phyloP scores from a whole-genome alignment of 2,113 vertebrate species.

The Cariama cristata region DNA sequence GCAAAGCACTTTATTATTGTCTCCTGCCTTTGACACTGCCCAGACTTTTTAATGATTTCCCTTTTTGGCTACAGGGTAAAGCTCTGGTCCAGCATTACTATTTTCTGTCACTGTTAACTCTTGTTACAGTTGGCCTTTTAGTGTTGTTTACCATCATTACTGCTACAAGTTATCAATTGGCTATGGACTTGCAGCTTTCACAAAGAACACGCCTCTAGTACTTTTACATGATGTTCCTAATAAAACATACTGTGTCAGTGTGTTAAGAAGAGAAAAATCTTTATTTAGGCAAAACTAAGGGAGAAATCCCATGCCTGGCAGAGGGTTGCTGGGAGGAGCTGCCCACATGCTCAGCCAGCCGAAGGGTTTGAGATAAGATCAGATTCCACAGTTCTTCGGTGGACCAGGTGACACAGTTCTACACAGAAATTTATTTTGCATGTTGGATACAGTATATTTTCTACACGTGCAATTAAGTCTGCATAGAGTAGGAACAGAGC shows the following conservation, averaged over 20 bases:
- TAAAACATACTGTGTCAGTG: not conserved
- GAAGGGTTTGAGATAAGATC: not conserved
- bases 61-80: not conserved
- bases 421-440: not conserved
- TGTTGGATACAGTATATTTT: not conserved
- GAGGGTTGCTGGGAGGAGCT: not conserved
- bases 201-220: not conserved
- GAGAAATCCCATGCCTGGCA: not conserved
- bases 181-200: not conserved
- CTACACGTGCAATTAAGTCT: not conserved
- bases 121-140: not conserved
- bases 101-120: not conserved
- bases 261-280: not conserved
- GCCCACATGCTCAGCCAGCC: not conserved
- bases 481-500: not conserved
- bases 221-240: not conserved
- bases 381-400: not conserved
- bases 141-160: not conserved
- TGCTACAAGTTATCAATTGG: not conserved
- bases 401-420: not conserved
- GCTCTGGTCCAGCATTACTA: not conserved
- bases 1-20: conserved; percentile 13
- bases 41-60: not conserved
- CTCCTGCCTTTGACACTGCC: not conserved
- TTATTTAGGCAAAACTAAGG: not conserved